Evolutionary conservation across 2,888 invertebrate species (phyloP), one percentile per base, ranked within the genome.

Genomic region (Sphecodes monilicornis): DNA sequence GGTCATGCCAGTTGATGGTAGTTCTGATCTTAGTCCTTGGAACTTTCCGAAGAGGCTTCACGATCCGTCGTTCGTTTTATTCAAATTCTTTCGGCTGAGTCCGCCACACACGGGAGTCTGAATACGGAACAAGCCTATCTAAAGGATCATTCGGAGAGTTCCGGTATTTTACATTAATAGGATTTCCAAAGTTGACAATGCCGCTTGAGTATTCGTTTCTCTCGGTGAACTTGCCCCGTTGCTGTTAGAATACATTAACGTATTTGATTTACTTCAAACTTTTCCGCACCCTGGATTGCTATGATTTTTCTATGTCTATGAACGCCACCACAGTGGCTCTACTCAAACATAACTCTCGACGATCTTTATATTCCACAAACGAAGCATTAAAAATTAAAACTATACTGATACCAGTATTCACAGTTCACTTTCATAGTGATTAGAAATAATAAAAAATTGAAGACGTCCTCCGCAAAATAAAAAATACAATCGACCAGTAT

Each of bases 141-240:
- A 50, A 74, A 77, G 86, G 85, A 90, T 90, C 86, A 76, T 83
- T 76, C 76, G 50, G 32, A 32, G 74, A 87, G 87, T 87, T 78
- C 81, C 70, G 89, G 86, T 78, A 84, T 82, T 90, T 90, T 90
- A 86, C 89, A 86, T 90, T 88, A 90, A 90, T 86, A 83, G 76
- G 76, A 81, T 88, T 79, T 86, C 76, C 29, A 85, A 90, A 90
- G 84, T 90, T 90, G 26, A 75, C 78, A 81, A 85, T 77, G 60
- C 78, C 76, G 80, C 87, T 89, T 83, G 78, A 76, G 84, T 78
- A 88, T 90, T 87, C 89, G 83, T 85, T 54, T 73, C 73, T 68
- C 64, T 18, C 50, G 50, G 64, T 18, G 73, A 60, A 80, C 41
- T 54, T 54, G 46, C 60, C 6, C 66, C 6, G 70, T 57, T 76